Evolutionary conservation across 2,797 vertebrate species (phyloP).

Genomic region (Sebastolobus alascanus): DNA sequence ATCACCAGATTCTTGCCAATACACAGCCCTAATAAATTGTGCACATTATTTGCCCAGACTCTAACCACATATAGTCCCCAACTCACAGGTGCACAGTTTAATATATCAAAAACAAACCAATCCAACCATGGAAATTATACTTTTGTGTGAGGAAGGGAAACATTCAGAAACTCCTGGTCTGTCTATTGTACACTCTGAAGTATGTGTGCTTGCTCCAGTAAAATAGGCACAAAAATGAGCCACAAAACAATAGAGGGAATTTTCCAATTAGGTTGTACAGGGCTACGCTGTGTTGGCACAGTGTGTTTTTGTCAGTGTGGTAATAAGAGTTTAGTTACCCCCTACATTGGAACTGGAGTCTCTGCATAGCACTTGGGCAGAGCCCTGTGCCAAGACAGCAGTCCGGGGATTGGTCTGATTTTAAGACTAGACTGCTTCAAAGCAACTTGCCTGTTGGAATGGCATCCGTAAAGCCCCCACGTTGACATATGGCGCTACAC

Average conservation of each 20-base stretch:
- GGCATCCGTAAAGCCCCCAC: slow-evolving; percentile 98
- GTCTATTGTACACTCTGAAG: neutral
- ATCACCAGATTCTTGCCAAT: too few relatives aligned
- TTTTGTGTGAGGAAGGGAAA: neutral
- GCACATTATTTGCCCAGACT: too few relatives aligned
- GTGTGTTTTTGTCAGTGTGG: slow-evolving; percentile 57
- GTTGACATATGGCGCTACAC: slow-evolving; percentile 98
- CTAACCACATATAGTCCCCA: too few relatives aligned
- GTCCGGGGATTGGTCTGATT: slow-evolving; percentile 76
- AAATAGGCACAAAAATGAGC: slow-evolving; percentile 23
- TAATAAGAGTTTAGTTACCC: slow-evolving; percentile 70
- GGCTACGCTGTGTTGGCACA: slow-evolving; percentile 60
- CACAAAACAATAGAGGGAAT: slow-evolving; percentile 43
- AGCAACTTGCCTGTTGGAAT: slow-evolving; percentile 97
- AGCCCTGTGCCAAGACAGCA: slow-evolving; percentile 77
- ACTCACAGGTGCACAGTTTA: neutral
- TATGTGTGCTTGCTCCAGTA: slow-evolving; percentile 21
- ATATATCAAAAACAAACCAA: neutral
- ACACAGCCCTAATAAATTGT: too few relatives aligned
- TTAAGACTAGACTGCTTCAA: slow-evolving; percentile 74
- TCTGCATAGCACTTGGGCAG: slow-evolving; percentile 66
- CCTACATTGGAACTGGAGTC: slow-evolving; percentile 68
- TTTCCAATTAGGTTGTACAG: slow-evolving; percentile 61
- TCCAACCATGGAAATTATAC: too few relatives aligned
- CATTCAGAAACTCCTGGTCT: neutral